Percentiles rank a stretch among this genome's conserved stretches.
Evolutionary conservation across 92 coral and sea anemone species (phyloP).

Genomic region (Heteractis magnifica): DNA sequence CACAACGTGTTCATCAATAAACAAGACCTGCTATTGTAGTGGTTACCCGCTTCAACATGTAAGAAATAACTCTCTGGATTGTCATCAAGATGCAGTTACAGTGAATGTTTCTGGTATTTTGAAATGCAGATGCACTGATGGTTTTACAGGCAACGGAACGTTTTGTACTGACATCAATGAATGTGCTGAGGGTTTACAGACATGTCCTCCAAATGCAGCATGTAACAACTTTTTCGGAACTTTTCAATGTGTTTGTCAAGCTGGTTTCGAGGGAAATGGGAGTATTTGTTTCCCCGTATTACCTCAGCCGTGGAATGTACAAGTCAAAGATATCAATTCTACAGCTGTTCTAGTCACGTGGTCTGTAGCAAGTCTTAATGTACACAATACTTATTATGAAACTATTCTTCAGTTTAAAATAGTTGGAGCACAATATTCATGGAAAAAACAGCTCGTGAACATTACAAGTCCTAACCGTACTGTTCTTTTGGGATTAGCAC

Average conservation of each 20-base stretch:
- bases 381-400: neutral
- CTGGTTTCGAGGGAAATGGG: slow-evolving; percentile 46
- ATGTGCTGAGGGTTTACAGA: slow-evolving; percentile 7
- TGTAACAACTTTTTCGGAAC: slow-evolving; percentile 39
- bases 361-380: neutral
- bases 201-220: slow-evolving; percentile 27
- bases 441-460: neutral
- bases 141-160: slow-evolving; percentile 22
- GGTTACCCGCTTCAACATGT: too few species aligned
- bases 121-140: slow-evolving; percentile 5
- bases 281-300: slow-evolving; percentile 17
- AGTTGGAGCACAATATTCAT: neutral
- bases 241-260: slow-evolving; percentile 23
- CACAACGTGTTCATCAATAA: slow-evolving; percentile 6
- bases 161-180: slow-evolving; percentile 36
- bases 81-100: slow-evolving; percentile 2
- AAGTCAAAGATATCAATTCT: neutral
- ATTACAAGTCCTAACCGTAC: neutral
- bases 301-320: neutral
- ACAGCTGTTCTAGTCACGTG: slow-evolving; percentile 17
- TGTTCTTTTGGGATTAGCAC: neutral
- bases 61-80: neutral
- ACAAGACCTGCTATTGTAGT: slow-evolving; percentile 16
- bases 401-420: neutral
- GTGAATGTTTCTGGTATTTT: neutral